Evolutionary conservation across 1,140 invertebrate species (phyloP).

Genomic region (Pseudomyrmex sp.): DNA sequence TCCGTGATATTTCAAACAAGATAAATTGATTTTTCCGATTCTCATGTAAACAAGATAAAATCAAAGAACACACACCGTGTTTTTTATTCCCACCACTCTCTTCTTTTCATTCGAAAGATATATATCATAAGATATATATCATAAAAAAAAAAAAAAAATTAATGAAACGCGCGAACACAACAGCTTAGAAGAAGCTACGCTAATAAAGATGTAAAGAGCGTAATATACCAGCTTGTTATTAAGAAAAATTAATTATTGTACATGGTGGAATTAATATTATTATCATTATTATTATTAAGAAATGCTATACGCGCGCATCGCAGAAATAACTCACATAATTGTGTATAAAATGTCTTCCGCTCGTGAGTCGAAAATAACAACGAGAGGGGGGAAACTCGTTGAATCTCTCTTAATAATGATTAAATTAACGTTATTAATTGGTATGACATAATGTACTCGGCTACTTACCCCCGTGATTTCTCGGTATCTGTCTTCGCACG

Average conservation of each 20-base stretch:
- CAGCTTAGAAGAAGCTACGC: no score
- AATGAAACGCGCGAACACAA: background rate
- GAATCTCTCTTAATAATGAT: slow-evolving; percentile 35
- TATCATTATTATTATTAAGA: no score
- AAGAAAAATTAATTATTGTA: background rate
- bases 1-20: no score
- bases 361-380: slow-evolving; percentile 4
- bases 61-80: background rate
- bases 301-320: background rate
- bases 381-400: background rate
- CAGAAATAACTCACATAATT: slow-evolving; percentile 32
- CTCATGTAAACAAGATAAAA: background rate
- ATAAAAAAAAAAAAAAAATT: background rate
- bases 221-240: slow-evolving; percentile 7
- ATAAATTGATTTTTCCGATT: slow-evolving; percentile 8
- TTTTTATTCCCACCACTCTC: background rate
- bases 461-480: slow-evolving; percentile 47
- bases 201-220: slow-evolving; percentile 30
- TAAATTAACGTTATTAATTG: slow-evolving; percentile 49
- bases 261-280: background rate
- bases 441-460: slow-evolving; percentile 33
- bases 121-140: no score
- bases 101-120: background rate
- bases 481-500: slow-evolving; percentile 49
- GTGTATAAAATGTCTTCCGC: background rate